These are phyloP conservation scores for Cephus nigrinus DNA, from an alignment of 2,888 invertebrate species.

Conservation along the genomic window DNA sequence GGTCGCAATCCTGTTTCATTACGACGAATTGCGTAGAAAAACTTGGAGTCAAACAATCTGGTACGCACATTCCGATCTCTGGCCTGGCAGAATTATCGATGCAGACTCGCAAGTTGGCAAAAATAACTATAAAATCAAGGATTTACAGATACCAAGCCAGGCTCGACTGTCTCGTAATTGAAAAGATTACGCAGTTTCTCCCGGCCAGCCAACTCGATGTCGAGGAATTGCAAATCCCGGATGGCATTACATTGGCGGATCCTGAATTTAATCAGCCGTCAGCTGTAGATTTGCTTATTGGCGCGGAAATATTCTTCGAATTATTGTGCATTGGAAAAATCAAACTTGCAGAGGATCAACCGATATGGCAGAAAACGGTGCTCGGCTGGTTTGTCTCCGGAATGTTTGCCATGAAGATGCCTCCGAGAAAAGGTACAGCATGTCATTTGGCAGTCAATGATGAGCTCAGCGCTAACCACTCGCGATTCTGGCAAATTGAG, in stretches of 20 bases:
- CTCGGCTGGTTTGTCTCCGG: constrained; percentile 19
- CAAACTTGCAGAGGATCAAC: neutral
- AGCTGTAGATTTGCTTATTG: constrained; percentile 10
- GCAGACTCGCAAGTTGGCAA: constrained; percentile 3
- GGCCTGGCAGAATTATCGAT: constrained; percentile 11
- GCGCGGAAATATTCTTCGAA: constrained; percentile 15
- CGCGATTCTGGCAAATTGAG: constrained; percentile 37
- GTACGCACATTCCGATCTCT: constrained; percentile 1
- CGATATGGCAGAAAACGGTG: constrained; percentile 14
- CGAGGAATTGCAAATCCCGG: constrained; percentile 11
- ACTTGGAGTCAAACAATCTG: neutral
- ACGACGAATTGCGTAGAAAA: neutral
- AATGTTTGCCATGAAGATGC: neutral
- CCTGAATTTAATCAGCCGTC: constrained; percentile 5
- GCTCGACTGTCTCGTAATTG: constrained; percentile 13
- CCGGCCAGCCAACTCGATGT: neutral
- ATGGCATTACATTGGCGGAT: neutral
- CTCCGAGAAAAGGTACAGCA: neutral
- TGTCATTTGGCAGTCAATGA: constrained; percentile 2
- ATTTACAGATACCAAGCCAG: constrained; percentile 9
- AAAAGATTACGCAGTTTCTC: constrained; percentile 10
- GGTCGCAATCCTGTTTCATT: constrained; percentile 30
- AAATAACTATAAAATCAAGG: constrained; percentile 10
- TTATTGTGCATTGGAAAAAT: constrained; percentile 2
- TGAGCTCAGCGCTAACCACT: constrained; percentile 12